phyloP scores from a whole-genome alignment of 2,888 invertebrate genomes.

The Cylindroiulus punctatus region DNA sequence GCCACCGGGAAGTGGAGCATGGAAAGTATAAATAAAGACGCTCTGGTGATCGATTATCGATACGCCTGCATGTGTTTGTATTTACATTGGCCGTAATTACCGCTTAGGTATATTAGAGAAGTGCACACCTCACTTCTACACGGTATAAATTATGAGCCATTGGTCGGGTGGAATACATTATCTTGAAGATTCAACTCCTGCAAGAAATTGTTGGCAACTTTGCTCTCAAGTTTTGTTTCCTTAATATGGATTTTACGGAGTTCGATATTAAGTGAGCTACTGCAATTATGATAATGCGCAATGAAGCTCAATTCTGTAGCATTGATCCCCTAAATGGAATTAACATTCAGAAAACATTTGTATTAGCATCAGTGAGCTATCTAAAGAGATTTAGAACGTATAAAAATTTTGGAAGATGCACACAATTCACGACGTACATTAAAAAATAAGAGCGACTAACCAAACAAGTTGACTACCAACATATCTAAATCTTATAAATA shows the following conservation, averaged over 20 bases:
- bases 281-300: not conserved
- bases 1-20: not conserved
- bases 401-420: no score
- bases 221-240: no score
- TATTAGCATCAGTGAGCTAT: no score
- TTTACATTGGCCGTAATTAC: conserved; percentile 31
- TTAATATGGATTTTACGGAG: not conserved
- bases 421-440: no score
- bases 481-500: no score
- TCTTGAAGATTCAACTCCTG: not conserved
- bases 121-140: not conserved
- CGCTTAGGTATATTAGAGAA: conserved; percentile 29
- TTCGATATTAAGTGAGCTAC: not conserved
- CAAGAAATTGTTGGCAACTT: not conserved
- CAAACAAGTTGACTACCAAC: no score
- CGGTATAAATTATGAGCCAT: not conserved
- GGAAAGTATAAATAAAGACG: conserved; percentile 7
- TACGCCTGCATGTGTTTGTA: conserved; percentile 26
- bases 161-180: not conserved
- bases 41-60: not conserved
- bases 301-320: no score
- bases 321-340: no score
- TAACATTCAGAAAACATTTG: no score
- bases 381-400: no score
- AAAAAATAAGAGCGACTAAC: no score